A percentile compares a stretch with the other conserved stretches of the same genome.
Conservation (phyloP, 2,888 invertebrate genomes). For the Rhingia rostrata region DNA sequence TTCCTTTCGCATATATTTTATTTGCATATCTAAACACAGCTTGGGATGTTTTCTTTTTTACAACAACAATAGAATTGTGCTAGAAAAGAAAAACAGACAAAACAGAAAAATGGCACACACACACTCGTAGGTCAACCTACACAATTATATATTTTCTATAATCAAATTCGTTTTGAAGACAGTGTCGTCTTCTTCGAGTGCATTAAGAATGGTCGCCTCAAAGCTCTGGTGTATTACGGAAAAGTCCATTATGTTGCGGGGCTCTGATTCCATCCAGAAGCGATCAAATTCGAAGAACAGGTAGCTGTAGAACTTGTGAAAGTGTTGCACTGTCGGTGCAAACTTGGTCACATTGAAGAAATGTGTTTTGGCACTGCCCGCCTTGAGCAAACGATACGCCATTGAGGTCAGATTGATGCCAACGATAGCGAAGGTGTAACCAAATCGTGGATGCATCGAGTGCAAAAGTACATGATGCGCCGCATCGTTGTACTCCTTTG, state of each 20-base stretch:
- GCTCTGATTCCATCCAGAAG: constrained; percentile 96
- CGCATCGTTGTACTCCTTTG: constrained; percentile 90
- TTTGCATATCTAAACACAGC: constrained; percentile 35
- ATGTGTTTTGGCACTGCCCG: constrained; percentile 93
- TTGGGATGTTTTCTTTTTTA: not conserved
- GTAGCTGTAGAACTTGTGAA: constrained; percentile 97
- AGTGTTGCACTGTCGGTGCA: constrained; percentile 88
- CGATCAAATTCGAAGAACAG: constrained; percentile 97
- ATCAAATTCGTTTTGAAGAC: constrained; percentile 91
- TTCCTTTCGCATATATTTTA: constrained; percentile 11
- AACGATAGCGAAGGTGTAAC: constrained; percentile 94
- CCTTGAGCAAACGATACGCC: constrained; percentile 91
- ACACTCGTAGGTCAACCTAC: not conserved
- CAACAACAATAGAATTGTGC: constrained; percentile 17
- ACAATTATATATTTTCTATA: constrained; percentile 87
- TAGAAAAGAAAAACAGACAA: constrained; percentile 10
- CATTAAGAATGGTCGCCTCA: constrained; percentile 88
- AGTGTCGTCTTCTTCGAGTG: constrained; percentile 87
- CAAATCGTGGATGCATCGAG: constrained; percentile 94
- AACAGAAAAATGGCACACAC: constrained; percentile 39
- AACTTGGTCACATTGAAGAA: constrained; percentile 92
- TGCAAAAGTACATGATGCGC: constrained; percentile 93
- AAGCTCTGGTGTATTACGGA: constrained; percentile 93
- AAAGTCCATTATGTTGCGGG: constrained; percentile 97
- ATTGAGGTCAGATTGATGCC: constrained; percentile 98